A percentile compares a stretch with the other conserved stretches of the same genome.
Conservation (phyloP, 1,140 invertebrate species). For the Chrysopa pallens region DNA sequence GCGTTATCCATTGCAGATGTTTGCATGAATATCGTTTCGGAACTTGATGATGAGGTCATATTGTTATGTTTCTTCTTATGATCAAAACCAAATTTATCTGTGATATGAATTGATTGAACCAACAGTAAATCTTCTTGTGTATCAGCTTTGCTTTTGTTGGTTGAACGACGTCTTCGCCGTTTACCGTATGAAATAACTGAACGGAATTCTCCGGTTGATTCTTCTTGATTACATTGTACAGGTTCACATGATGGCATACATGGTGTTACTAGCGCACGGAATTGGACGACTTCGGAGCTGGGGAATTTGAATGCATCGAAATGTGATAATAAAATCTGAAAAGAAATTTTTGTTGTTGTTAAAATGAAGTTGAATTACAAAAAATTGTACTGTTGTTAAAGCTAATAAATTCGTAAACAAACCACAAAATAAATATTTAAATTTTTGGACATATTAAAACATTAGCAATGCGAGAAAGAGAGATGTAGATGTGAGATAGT, state of each 20-base stretch:
- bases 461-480: too few species aligned
- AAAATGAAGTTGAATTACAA: too few species aligned
- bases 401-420: too few species aligned
- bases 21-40: slow-evolving; percentile 26
- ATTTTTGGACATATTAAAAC: too few species aligned
- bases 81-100: slow-evolving; percentile 78
- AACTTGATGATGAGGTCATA: slow-evolving; percentile 15
- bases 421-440: too few species aligned
- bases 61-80: slow-evolving; percentile 22
- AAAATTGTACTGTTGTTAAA: too few species aligned
- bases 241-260: slow-evolving; percentile 85
- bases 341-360: slow-evolving; percentile 5
- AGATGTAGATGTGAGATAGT: too few species aligned
- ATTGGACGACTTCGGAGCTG: slow-evolving; percentile 84
- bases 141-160: slow-evolving; percentile 20
- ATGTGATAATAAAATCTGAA: slow-evolving; percentile 68
- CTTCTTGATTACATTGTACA: slow-evolving; percentile 65
- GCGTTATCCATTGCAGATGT: slow-evolving; percentile 20
- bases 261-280: slow-evolving; percentile 81
- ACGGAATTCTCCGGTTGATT: slow-evolving; percentile 59
- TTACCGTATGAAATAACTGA: slow-evolving; percentile 66
- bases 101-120: slow-evolving; percentile 80
- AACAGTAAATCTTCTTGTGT: slow-evolving; percentile 66
- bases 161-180: slow-evolving; percentile 38
- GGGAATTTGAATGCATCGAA: slow-evolving; percentile 96